phyloP scores from a whole-genome alignment of 1,140 invertebrate species.

The Carposina sasakii region DNA sequence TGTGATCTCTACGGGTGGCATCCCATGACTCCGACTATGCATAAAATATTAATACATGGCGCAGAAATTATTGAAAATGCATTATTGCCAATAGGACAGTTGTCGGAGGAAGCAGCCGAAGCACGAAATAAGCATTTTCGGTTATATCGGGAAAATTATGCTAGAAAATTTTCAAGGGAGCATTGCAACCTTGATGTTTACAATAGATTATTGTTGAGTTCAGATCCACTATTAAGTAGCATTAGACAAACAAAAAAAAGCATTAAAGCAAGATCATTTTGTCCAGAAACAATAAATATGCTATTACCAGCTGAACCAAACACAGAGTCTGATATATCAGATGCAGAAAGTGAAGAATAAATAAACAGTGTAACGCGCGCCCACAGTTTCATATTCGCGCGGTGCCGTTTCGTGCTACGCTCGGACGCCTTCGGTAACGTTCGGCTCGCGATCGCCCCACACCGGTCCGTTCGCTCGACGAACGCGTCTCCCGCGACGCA shows the following conservation, averaged over 20 bases:
- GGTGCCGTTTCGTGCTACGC: too few species aligned
- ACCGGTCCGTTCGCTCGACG: too few species aligned
- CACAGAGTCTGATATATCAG: too few species aligned
- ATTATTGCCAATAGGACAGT: slow-evolving; percentile 3
- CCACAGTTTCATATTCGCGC: too few species aligned
- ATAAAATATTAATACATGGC: slow-evolving; percentile 44
- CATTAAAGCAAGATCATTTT: neutral
- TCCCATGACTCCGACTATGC: slow-evolving; percentile 46
- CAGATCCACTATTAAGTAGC: slow-evolving; percentile 29
- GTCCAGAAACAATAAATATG: neutral
- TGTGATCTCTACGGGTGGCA: slow-evolving; percentile 42
- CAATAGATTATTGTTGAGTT: slow-evolving; percentile 37
- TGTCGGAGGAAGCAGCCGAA: slow-evolving; percentile 22
- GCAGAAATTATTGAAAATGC: slow-evolving; percentile 18
- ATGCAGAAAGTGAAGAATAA: too few species aligned
- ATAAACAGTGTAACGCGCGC: too few species aligned
- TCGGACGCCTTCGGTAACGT: too few species aligned
- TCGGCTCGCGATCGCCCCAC: too few species aligned
- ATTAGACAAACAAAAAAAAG: slow-evolving; percentile 12
- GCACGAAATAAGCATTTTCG: slow-evolving; percentile 26
- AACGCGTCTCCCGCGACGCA: too few species aligned
- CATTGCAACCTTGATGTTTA: slow-evolving; percentile 31
- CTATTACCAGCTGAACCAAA: neutral
- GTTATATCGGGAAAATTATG: slow-evolving; percentile 26
- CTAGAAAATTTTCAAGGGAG: slow-evolving; percentile 31